These are phyloP conservation scores for Probaryconus sp. DNA, from an alignment of 1,140 invertebrate species.

Conservation along the genomic window DNA sequence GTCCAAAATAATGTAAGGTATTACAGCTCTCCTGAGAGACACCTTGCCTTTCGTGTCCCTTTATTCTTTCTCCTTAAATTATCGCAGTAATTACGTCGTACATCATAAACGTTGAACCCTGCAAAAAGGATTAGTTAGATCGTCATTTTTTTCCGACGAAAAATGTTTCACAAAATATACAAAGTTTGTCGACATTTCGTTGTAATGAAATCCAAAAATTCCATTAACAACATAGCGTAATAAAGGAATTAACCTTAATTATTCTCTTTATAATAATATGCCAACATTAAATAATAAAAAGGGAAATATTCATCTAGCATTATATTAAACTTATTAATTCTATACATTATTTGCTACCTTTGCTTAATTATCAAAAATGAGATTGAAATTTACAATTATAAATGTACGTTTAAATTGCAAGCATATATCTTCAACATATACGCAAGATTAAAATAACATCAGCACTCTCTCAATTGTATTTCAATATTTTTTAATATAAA, in stretches of 20 bases:
- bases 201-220: slow-evolving; percentile 33
- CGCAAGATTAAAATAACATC: too few relatives aligned
- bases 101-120: slow-evolving; percentile 68
- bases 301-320: too few relatives aligned
- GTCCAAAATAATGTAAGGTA: slow-evolving; percentile 69
- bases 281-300: too few relatives aligned
- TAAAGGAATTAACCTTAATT: slow-evolving; percentile 3
- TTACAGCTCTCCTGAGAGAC: slow-evolving; percentile 65
- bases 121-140: slow-evolving; percentile 54
- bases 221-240: slow-evolving; percentile 19
- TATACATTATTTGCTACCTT: too few relatives aligned
- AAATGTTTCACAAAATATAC: slow-evolving; percentile 34
- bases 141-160: slow-evolving; percentile 9
- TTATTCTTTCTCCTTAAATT: slow-evolving; percentile 65
- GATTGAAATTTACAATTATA: too few relatives aligned
- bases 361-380: too few relatives aligned
- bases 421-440: too few relatives aligned
- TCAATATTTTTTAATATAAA: too few relatives aligned
- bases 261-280: slow-evolving; percentile 6
- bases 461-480: too few relatives aligned
- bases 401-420: too few relatives aligned
- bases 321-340: too few relatives aligned
- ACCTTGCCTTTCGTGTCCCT: slow-evolving; percentile 42
- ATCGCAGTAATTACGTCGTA: slow-evolving; percentile 72
- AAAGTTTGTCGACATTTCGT: slow-evolving; percentile 6